phyloP scores from a whole-genome alignment of 2,113 vertebrate genomes.

The Podarcis cretensis region DNA sequence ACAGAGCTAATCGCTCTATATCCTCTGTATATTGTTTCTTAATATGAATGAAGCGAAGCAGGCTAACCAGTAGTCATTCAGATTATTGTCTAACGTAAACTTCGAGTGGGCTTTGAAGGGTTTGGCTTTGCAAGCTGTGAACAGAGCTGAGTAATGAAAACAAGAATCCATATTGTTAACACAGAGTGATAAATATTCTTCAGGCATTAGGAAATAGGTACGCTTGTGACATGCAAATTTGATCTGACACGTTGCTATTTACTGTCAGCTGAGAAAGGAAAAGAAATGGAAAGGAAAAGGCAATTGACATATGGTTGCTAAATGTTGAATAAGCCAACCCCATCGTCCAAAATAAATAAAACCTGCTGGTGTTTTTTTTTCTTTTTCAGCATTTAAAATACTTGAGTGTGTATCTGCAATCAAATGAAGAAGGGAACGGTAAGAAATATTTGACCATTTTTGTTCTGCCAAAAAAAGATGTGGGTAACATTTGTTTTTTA shows the following conservation, averaged over 20 bases:
- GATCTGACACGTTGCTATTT: slow-evolving; percentile 36
- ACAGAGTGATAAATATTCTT: slow-evolving; percentile 38
- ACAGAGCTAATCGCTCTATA: slow-evolving; percentile 68
- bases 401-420: slow-evolving; percentile 30
- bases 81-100: slow-evolving; percentile 57
- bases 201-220: slow-evolving; percentile 32
- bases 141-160: slow-evolving; percentile 34
- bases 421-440: slow-evolving; percentile 42
- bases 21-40: slow-evolving; percentile 70
- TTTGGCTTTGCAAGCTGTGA: slow-evolving; percentile 67
- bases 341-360: slow-evolving; percentile 65
- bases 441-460: slow-evolving; percentile 71
- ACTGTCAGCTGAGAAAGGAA: slow-evolving; percentile 26
- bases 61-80: slow-evolving; percentile 55
- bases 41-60: slow-evolving; percentile 63
- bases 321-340: slow-evolving; percentile 37
- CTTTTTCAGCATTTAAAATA: slow-evolving; percentile 16
- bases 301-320: slow-evolving; percentile 17
- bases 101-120: slow-evolving; percentile 33
- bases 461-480: slow-evolving; percentile 72
- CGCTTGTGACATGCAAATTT: not conserved
- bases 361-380: slow-evolving; percentile 10
- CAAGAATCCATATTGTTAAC: slow-evolving; percentile 35
- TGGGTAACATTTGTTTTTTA: slow-evolving; percentile 78
- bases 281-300: slow-evolving; percentile 12